Evolutionary conservation across 2,888 invertebrate genomes (phyloP), one percentile per base, ranked within the genome.

Genomic region (Amorpha juglandis): DNA sequence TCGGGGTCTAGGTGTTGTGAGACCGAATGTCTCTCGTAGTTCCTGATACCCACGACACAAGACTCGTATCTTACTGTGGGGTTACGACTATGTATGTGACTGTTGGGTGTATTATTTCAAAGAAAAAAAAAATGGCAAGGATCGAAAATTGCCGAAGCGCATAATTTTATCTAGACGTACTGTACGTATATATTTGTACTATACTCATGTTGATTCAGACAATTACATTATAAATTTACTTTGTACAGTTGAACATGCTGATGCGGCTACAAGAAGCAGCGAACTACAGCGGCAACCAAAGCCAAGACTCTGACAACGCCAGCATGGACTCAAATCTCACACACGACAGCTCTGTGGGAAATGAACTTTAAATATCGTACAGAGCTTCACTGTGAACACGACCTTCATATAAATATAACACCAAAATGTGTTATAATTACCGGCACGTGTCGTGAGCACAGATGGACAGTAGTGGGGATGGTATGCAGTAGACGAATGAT

Each of bases 201-300:
- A 27, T 3, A 27, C 27, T 27, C n/a, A 12, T n/a, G n/a, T 11
- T 16, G 19, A 19, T 48, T 8, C n/a, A 48, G n/a, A 7, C 6
- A 27, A 48, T 48, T 48, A n/a, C 19, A 50, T 50, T 50, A 50
- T 19, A 21, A n/a, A 47, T 65, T 66, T 72, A 72, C 91, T 92
- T 14, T 75, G 94, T 94, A 12, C 88, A 97, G 97, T 94, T 98
- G 72, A 98, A 98, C 83, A 99, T 98, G 98, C 91, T 99, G 82
- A 98, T 98, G 98, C 95, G 98, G 74, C 95, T 99, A 63, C 98
- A 98, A 93, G 98, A 98, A 92, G 98, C 98, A 35, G 98, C 98
- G 62, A 98, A 97, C 90, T 98, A 97, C 91, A 97, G 97, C 77
- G 97, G 97, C 80, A 96, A 97, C 77, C 98, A 97, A 92, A 97